Base-by-base conservation (phyloP, 2,113 vertebrate genomes). In the Orthonyx spaldingii region DNA sequence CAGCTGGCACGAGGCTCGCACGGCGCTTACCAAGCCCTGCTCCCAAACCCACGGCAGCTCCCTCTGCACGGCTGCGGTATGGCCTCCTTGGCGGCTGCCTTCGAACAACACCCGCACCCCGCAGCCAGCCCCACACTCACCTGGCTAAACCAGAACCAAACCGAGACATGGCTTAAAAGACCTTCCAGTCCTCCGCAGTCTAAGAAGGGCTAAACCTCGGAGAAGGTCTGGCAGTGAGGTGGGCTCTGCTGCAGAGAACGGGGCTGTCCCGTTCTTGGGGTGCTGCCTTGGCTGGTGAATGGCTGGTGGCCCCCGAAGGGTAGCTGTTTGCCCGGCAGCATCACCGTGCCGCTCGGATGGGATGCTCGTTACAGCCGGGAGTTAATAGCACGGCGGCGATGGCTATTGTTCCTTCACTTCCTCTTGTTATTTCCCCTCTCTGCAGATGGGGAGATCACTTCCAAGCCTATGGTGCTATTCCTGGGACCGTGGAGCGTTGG, bases 401-500 rank as follows among this genome's bases (percentile, higher is more conserved):
- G 2, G 82, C 95, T 95, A 70, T 87, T 84, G 76, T 95, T 89
- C 35, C 68, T 95, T 97, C 85, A 94, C 68, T 83, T 94, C 68
- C 74, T 39, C 89, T 88, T 96, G 83, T 97, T 80, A 94, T 96
- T 95, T 84, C 92, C 91, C 89, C 94, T 96, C 65, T 89, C 84
- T 28, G 60, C 97, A 99, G 99, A 99, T 98, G 99, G 99, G 93
- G 99, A 99, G 97, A 99, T 99, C 86, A 99, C 99, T 60, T 99
- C 99, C 96, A 99, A 99, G 96, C 99, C 99, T 18, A 99, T 99
- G 99, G 99, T 99, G 94, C 97, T 99, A 66, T 99, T 99, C 97
- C 98, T 99, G 97, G 99, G 99, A 96, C 99, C 99, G 12, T 99
- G 99, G 99, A 99, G 99, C 7, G 99, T 99, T 63, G 99, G 99